These are phyloP conservation scores for Zelleria hepariella DNA, from an alignment of 2,888 invertebrate genomes.

Conservation along the genomic window DNA sequence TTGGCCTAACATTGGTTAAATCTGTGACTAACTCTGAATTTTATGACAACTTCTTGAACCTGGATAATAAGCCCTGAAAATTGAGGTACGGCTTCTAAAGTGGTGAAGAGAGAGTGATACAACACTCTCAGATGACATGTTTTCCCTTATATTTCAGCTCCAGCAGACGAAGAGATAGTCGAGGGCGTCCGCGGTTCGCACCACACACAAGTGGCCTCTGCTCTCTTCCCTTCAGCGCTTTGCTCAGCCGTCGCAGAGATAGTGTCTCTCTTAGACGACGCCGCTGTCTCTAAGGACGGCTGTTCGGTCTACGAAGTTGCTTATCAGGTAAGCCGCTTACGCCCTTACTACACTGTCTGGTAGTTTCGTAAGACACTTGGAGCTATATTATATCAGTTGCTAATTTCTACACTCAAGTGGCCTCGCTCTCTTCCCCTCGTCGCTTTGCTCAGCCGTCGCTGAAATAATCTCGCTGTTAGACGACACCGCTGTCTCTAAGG, in stretches of 20 bases:
- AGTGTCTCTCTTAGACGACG: constrained; percentile 94
- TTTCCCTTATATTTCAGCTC: constrained; percentile 25
- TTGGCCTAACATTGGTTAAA: too few species aligned
- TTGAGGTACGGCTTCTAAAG: too few species aligned
- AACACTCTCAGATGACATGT: too few species aligned
- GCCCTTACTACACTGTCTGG: too few species aligned
- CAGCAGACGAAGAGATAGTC: constrained; percentile 73
- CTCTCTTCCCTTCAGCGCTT: constrained; percentile 95
- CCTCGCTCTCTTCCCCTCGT: constrained; percentile 97
- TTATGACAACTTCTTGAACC: too few species aligned
- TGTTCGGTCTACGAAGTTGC: constrained; percentile 98
- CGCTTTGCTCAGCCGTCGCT: constrained; percentile 94
- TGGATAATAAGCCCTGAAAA: too few species aligned
- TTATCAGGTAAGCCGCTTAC: constrained; percentile 93
- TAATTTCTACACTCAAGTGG: constrained; percentile 91
- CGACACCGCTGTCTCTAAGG: constrained; percentile 94
- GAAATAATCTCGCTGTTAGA: constrained; percentile 95
- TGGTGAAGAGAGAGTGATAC: too few species aligned
- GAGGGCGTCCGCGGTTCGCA: constrained; percentile 83
- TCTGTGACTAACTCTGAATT: too few species aligned
- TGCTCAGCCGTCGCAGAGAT: constrained; percentile 97
- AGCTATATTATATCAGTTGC: too few species aligned
- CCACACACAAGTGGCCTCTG: constrained; percentile 92
- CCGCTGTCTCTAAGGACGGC: constrained; percentile 94
- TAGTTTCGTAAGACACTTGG: too few species aligned